phyloP scores from a whole-genome alignment of 1,140 invertebrate species.

The Drosophila melanogaster region Release_6_plus_ISO1_MT NT_033777.3:12871001-12871500 shows the following conservation, averaged over 20 bases:
- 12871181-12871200: conserved; percentile 63
- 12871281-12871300: neutral
- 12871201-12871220: conserved; percentile 76
- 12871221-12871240: conserved; percentile 83
- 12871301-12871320: conserved; percentile 8
- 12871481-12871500: conserved; percentile 61
- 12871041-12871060: neutral
- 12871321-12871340: conserved; percentile 6
- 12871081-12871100: conserved; percentile 77
- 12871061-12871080: conserved; percentile 1
- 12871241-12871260: conserved; percentile 80
- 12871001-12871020: conserved; percentile 3
- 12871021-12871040: neutral
- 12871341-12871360: conserved; percentile 73
- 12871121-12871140: conserved; percentile 71
- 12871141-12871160: conserved; percentile 53
- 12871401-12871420: conserved; percentile 36
- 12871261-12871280: conserved; percentile 31
- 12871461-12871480: conserved; percentile 36
- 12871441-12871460: conserved; percentile 47
- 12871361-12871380: conserved; percentile 75
- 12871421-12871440: conserved; percentile 2
- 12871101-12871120: conserved; percentile 67
- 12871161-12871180: conserved; percentile 61
- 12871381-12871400: conserved; percentile 47